Base-by-base conservation (phyloP, 1,140 invertebrate species). In the Diorhabda elongata region DNA sequence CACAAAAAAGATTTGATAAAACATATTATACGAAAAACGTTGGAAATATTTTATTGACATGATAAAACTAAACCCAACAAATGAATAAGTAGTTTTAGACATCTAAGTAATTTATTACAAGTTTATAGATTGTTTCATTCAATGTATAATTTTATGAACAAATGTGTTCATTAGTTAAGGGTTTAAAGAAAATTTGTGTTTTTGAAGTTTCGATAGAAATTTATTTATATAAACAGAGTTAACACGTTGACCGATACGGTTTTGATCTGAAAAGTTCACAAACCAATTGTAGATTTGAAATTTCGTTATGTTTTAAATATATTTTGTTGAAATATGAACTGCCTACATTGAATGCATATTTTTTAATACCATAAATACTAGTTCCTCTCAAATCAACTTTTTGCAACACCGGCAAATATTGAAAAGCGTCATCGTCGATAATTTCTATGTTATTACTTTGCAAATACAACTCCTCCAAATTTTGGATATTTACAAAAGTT, bases 401-500 rank as follows among this genome's bases (percentile, higher is more conserved):
- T 7, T 44, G 5, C 9, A 67, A 4, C 2, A 6, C n/a, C 0
- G 42, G 42, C 26, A 60, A 47, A 8, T 52, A 67, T 26, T 44
- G 8, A 42, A 67, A 67, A 44, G 65, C 57, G 42, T 60, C 58
- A 3, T 4, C 11, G 44, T 67, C 65, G n/a, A 67, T 67, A 4
- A 8, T 8, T n/a, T 9, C 58, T 44, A 67, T 9, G 6, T 3
- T 52, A 67, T 67, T 67, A 5, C 58, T 4, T 44, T 59, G 42
- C 65, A 67, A 9, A 9, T 44, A 43, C 42, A 67, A 41, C n/a
- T 67, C 57, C 8, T 42, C 44, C 1, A 67, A 44, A 6, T 45
- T 68, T 58, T 45, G n/a, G 42, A 68, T 61, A n/a, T 58, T 62
- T 2, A 43, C n/a, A 26, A 71, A 71, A 2, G 42, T 71, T n/a